phyloP scores from a whole-genome alignment of 2,888 invertebrate genomes.

The Oxytorus armatus region DNA sequence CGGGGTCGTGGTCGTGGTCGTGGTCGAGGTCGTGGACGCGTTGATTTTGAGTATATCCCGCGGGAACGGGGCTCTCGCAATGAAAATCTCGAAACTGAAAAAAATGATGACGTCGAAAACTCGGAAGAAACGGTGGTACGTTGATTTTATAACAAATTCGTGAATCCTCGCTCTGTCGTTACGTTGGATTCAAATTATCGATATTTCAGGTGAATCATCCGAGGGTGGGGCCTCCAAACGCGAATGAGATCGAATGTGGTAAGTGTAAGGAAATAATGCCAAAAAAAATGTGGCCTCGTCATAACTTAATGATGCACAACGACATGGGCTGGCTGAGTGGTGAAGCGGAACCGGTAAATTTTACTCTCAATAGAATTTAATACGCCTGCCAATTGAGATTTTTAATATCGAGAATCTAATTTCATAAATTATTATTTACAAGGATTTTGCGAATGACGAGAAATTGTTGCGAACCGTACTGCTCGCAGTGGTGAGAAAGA shows the following conservation, averaged over 20 bases:
- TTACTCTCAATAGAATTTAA: constrained; percentile 8
- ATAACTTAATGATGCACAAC: constrained; percentile 86
- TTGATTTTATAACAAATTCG: neutral
- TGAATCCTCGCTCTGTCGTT: neutral
- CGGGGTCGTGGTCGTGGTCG: constrained; percentile 65
- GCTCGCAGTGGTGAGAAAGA: constrained; percentile 82
- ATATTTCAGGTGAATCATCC: neutral
- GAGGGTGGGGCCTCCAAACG: neutral
- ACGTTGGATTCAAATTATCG: neutral
- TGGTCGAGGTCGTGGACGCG: constrained; percentile 53
- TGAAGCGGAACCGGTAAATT: constrained; percentile 85
- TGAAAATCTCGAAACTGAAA: constrained; percentile 14
- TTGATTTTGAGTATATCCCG: constrained; percentile 71
- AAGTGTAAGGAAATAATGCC: constrained; percentile 84
- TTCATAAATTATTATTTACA: constrained; percentile 70
- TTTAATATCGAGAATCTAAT: neutral
- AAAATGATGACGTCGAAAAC: constrained; percentile 13
- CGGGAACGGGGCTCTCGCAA: constrained; percentile 47
- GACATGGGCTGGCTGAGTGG: constrained; percentile 87
- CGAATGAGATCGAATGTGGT: constrained; percentile 82
- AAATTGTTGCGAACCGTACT: constrained; percentile 85
- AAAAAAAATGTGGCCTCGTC: constrained; percentile 84
- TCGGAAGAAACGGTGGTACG: constrained; percentile 48
- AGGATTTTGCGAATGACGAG: constrained; percentile 86
- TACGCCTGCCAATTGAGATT: no score